These are phyloP conservation scores for Picathartes gymnocephalus DNA, from an alignment of 2,113 vertebrate species.

Conservation along the genomic window DNA sequence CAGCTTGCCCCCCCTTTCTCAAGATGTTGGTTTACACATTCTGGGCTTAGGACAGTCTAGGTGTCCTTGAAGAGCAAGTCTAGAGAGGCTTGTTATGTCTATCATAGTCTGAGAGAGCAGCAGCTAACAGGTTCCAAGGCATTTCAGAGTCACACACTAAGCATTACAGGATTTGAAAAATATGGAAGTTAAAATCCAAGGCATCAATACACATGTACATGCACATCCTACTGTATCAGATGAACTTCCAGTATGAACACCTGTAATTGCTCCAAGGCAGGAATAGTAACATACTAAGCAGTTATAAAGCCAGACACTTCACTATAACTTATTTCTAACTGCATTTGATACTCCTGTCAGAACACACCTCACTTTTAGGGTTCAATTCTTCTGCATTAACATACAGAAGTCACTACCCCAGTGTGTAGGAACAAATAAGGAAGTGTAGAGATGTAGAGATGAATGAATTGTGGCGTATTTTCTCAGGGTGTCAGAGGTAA, in stretches of 20 bases:
- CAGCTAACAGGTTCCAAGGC: too few species aligned
- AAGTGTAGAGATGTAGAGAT: neutral
- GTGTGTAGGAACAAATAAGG: neutral
- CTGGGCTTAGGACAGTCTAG: too few species aligned
- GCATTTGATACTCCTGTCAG: neutral
- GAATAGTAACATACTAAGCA: neutral
- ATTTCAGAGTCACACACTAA: too few species aligned
- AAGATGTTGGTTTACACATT: too few species aligned
- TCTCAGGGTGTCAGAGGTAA: neutral
- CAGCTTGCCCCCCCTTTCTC: too few species aligned
- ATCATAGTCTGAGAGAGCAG: too few species aligned
- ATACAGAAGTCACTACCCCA: neutral
- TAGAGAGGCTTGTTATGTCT: too few species aligned
- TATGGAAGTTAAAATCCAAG: too few species aligned
- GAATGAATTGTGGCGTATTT: neutral
- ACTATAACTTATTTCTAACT: neutral
- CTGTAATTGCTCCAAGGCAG: neutral
- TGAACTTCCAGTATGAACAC: neutral
- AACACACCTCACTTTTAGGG: neutral
- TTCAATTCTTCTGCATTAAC: neutral
- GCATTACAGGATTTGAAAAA: too few species aligned
- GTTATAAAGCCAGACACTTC: neutral
- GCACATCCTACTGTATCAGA: neutral
- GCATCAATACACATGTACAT: rapidly evolving
- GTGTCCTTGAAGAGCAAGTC: too few species aligned